A percentile compares a stretch with the other conserved stretches of the same genome.
Conservation (phyloP, 2,888 invertebrate genomes). For the Tipula vernalis region DNA sequence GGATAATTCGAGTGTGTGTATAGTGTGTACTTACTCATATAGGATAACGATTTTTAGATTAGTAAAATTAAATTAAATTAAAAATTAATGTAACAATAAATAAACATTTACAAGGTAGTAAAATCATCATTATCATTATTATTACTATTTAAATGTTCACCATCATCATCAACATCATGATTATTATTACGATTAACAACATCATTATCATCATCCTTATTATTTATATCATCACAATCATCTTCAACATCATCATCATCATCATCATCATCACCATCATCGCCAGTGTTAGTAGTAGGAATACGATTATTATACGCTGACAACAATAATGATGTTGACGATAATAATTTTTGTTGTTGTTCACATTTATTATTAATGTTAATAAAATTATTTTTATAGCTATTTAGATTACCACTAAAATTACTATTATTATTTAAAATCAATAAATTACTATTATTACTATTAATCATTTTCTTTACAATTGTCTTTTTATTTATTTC, state of each 20-base stretch:
- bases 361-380: constrained; percentile 8
- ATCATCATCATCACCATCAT: background rate
- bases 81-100: constrained; percentile 7
- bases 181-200: background rate
- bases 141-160: background rate
- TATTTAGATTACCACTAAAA: background rate
- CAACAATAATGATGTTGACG: background rate
- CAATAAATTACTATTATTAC: constrained; percentile 6
- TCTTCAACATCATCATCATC: background rate
- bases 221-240: background rate
- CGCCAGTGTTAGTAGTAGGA: background rate
- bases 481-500: background rate
- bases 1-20: background rate
- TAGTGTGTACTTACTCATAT: background rate
- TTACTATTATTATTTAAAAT: constrained; percentile 9
- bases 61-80: background rate
- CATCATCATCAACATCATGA: background rate
- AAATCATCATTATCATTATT: constrained; percentile 9
- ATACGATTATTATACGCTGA: background rate
- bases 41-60: background rate
- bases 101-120: constrained; percentile 7
- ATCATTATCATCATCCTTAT: background rate
- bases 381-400: constrained; percentile 5
- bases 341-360: background rate
- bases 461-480: background rate